Conservation (phyloP, 2,888 invertebrate species). For the Nomada fabriciana region DNA sequence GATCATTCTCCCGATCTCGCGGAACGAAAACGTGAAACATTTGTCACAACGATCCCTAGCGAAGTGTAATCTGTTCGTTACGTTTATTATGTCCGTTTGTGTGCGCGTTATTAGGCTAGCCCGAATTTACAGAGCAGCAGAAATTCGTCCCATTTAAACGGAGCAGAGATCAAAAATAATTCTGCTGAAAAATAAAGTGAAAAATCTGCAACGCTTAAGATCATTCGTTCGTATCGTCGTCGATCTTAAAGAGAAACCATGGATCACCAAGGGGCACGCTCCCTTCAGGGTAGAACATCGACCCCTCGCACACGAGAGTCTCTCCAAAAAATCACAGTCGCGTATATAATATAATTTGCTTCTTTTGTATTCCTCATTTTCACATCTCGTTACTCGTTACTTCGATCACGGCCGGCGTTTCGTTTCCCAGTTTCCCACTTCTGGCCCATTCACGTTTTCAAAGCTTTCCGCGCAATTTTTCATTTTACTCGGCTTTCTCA, state of each 20-base stretch:
- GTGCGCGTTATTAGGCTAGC: conserved; percentile 14
- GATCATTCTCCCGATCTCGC: neutral
- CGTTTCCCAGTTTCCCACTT: conserved; percentile 50
- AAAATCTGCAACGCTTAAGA: neutral
- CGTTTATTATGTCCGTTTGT: neutral
- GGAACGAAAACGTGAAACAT: neutral
- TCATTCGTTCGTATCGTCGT: neutral
- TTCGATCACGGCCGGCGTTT: conserved; percentile 55
- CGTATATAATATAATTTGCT: conserved; percentile 68
- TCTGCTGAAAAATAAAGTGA: neutral
- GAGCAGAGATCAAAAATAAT: neutral
- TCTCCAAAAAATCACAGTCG: conserved; percentile 73
- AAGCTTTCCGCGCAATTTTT: too few species aligned
- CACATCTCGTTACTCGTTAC: conserved; percentile 49
- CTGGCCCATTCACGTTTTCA: neutral
- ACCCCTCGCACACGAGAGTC: conserved; percentile 71
- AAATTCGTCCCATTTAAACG: neutral
- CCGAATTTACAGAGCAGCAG: neutral
- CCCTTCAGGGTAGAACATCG: conserved; percentile 62
- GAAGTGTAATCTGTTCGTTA: neutral
- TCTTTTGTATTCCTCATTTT: conserved; percentile 53
- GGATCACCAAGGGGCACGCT: conserved; percentile 53
- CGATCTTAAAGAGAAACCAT: neutral
- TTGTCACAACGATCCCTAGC: neutral
- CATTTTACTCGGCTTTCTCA: conserved; percentile 34